A percentile compares a stretch with the other conserved stretches of the same genome.
Conservation (phyloP, 2,888 invertebrate species). For the Neoitamus cyanurus region DNA sequence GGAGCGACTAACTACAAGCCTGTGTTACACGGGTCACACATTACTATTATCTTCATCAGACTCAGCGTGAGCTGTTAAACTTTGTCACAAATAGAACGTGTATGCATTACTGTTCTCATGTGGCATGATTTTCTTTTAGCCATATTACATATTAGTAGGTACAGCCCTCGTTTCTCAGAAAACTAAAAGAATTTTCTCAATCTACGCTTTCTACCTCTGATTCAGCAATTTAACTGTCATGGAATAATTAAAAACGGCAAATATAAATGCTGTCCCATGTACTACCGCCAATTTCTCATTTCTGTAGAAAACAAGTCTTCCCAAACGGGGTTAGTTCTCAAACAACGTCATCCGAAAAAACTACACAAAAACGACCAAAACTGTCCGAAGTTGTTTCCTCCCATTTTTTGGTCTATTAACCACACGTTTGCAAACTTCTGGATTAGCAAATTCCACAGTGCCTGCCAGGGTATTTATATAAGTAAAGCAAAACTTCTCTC, state of each 20-base stretch:
- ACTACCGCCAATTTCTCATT: background rate
- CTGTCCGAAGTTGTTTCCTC: background rate
- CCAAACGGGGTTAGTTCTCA: background rate
- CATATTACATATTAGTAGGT: too few relatives aligned
- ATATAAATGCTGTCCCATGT: background rate
- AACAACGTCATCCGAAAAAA: background rate
- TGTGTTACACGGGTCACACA: too few relatives aligned
- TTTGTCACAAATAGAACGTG: too few relatives aligned
- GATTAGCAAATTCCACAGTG: background rate
- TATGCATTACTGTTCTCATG: too few relatives aligned
- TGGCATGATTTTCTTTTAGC: too few relatives aligned
- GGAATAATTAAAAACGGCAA: background rate
- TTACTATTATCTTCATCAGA: too few relatives aligned
- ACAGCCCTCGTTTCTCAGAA: too few relatives aligned
- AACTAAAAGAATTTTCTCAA: too few relatives aligned
- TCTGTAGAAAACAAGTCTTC: background rate
- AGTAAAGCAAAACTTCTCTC: background rate
- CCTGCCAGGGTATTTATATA: background rate
- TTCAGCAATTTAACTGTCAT: background rate
- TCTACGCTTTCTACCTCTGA: background rate
- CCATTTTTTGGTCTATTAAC: background rate
- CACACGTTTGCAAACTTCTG: background rate
- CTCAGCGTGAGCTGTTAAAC: too few relatives aligned
- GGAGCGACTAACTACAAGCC: too few relatives aligned
- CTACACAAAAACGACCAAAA: background rate